Evolutionary conservation across 2,888 invertebrate species (phyloP), one percentile per base, ranked within the genome.

Genomic region (Lycocerus yunnanus): DNA sequence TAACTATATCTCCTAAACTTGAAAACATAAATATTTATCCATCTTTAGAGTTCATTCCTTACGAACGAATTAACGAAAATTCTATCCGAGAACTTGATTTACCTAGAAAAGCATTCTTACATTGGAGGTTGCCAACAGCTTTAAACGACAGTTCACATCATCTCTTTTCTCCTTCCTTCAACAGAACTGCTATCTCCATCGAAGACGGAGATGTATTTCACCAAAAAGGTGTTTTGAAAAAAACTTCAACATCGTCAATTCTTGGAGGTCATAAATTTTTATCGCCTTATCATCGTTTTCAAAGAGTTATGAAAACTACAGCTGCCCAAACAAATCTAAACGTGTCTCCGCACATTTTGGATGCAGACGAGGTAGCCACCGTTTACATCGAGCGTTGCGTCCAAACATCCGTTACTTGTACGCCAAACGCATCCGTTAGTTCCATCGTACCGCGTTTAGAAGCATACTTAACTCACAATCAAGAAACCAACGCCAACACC

Each of bases 281-380:
- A 15, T 16, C 13, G 14, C 15, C 5, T 14, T 13, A 20, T 24
- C 69, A 24, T 21, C 24, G 58, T 24, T 9, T 11, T 15, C 61
- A 63, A n/a, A 59, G n/a, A 24, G 66, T 69, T 68, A 60, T 72
- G 58, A 65, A 60, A 21, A 10, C 59, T 3, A 5, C 24, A 68
- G 78, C 74, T 24, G 74, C 72, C 5, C 83, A 83, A 78, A 84
- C 83, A 0, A 69, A 70, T 65, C 66, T 84, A 3, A 78, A 70
- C 4, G 84, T 83, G 6, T 63, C 70, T 13, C 84, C 84, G 8
- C 80, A 81, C 70, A 70, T 83, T 43, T 74, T 83, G 14, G 78
- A 80, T 11, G 61, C 74, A n/a, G 79, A 80, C 14, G 77, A 78
- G 59, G 75, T 81, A n/a, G 83, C 83, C 14, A 78, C 72, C 14